Conservation (phyloP, 1,140 invertebrate genomes). For the Plectrocnemia conspersa region DNA sequence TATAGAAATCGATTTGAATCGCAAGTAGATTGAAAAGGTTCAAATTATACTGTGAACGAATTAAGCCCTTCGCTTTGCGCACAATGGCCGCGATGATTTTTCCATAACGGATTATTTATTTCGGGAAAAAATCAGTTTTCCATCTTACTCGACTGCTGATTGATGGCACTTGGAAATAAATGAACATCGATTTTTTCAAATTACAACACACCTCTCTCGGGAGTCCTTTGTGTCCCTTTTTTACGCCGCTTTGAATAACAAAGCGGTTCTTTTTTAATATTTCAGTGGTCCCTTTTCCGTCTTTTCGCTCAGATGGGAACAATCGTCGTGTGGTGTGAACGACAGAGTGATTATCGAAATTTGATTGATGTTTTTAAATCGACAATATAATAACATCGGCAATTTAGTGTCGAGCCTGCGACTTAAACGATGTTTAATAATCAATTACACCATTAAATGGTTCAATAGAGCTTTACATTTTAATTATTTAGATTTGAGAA, state of each 20-base stretch:
- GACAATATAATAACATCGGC: too few species aligned
- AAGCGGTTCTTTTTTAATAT: constrained; percentile 8
- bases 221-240: constrained; percentile 17
- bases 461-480: too few species aligned
- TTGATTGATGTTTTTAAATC: constrained; percentile 23
- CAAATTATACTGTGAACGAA: background rate
- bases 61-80: background rate
- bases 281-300: background rate
- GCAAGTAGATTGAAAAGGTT: constrained; percentile 8
- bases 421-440: too few species aligned
- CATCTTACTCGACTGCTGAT: constrained; percentile 1
- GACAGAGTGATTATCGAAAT: constrained; percentile 21
- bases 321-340: background rate
- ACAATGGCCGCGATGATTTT: constrained; percentile 7
- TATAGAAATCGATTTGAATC: too few species aligned
- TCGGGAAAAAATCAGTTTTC: constrained; percentile 8
- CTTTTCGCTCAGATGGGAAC: constrained; percentile 7
- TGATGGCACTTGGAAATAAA: constrained; percentile 24
- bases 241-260: constrained; percentile 19
- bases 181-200: constrained; percentile 25
- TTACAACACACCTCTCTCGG: background rate
- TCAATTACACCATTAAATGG: too few species aligned
- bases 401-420: too few species aligned
- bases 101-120: constrained; percentile 19
- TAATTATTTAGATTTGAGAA: too few species aligned